These are phyloP conservation scores for Oceanodroma tethys DNA, from an alignment of 2,113 vertebrate genomes.

Conservation along the genomic window DNA sequence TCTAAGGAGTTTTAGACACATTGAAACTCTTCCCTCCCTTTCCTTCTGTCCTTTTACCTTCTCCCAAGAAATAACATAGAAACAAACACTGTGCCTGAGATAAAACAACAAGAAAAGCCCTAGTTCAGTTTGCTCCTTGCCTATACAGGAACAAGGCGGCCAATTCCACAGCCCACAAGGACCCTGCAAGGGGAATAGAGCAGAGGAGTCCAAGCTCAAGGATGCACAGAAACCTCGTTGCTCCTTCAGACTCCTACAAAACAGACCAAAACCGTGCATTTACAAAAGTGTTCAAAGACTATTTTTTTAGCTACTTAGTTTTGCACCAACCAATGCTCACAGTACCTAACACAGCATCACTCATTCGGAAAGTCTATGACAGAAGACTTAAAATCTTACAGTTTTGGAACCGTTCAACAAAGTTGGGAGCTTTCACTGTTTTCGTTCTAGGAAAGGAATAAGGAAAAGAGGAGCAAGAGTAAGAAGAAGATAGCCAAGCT, in stretches of 20 bases:
- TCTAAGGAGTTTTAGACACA: background rate
- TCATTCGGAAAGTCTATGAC: background rate
- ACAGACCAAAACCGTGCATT: background rate
- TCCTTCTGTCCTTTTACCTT: background rate
- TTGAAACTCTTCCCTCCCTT: background rate
- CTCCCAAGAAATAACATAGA: background rate
- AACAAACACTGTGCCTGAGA: background rate
- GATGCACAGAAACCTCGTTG: background rate
- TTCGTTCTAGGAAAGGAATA: background rate
- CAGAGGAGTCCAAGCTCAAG: background rate
- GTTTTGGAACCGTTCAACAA: background rate
- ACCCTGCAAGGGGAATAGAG: background rate
- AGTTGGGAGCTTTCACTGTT: background rate
- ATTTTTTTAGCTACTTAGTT: background rate
- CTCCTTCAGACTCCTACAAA: background rate
- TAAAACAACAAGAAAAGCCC: background rate
- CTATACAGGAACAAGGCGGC: rapidly evolving
- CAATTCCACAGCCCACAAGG: background rate
- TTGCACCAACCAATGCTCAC: background rate
- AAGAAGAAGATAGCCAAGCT: background rate
- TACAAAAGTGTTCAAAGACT: background rate
- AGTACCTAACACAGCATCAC: background rate
- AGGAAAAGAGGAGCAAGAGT: background rate
- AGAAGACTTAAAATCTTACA: background rate
- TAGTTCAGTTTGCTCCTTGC: rapidly evolving